Conservation (phyloP, 2,888 invertebrate species). For the Noctuana brunneofusca region DNA sequence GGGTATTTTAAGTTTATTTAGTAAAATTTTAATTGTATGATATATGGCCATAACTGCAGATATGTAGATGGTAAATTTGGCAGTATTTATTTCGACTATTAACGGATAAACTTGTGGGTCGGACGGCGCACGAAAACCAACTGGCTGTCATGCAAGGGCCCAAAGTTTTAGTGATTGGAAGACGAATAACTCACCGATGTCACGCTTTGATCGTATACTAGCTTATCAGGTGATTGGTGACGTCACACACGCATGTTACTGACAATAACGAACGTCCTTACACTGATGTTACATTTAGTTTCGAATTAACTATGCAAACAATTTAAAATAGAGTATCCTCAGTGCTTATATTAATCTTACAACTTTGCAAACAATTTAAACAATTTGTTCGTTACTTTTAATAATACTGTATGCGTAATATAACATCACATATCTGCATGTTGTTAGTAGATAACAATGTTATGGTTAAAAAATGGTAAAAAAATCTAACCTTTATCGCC, state of each 20-base stretch:
- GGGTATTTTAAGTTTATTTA: not conserved
- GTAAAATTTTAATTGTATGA: not conserved
- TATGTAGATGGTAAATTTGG: conserved; percentile 43
- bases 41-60: conserved; percentile 69
- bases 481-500: conserved; percentile 24
- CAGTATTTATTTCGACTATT: conserved; percentile 34
- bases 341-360: not conserved
- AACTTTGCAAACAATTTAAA: no score
- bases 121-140: conserved; percentile 66
- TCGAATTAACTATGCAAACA: not conserved
- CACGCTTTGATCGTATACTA: conserved; percentile 61
- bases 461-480: not conserved
- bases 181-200: conserved; percentile 61
- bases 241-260: conserved; percentile 49
- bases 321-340: no score
- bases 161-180: conserved; percentile 65
- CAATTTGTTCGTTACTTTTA: no score
- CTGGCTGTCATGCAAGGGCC: conserved; percentile 67
- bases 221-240: conserved; percentile 70
- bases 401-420: no score
- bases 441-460: not conserved
- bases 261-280: no score
- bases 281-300: not conserved
- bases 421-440: no score
- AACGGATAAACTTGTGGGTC: conserved; percentile 55